A percentile compares a stretch with the other conserved stretches of the same genome.
Evolutionary conservation across 2,888 invertebrate genomes (phyloP).

Genomic region (Phasia obesa): DNA sequence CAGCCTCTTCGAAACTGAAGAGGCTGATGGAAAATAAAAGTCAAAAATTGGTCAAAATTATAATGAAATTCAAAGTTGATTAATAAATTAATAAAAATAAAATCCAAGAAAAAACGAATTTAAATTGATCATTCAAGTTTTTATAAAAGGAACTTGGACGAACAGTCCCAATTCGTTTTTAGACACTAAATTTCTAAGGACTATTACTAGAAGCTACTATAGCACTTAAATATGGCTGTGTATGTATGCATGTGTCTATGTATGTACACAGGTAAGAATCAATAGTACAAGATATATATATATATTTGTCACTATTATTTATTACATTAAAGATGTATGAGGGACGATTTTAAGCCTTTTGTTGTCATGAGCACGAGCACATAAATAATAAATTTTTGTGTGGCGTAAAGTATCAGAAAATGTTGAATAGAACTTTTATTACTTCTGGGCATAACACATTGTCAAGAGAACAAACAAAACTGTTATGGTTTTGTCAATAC

Average conservation of each 20-base stretch:
- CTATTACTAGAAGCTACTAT: too few species aligned
- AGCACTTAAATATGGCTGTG: too few species aligned
- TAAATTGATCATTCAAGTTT: neutral
- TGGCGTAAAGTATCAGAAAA: neutral
- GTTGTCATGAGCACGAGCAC: too few species aligned
- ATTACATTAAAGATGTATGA: neutral
- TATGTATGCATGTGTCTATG: too few species aligned
- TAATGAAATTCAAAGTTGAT: neutral
- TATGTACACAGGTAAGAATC: too few species aligned
- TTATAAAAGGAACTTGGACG: too few species aligned
- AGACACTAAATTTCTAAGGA: too few species aligned
- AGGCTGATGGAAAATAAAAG: constrained; percentile 12
- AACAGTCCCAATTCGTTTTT: neutral
- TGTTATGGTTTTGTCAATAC: constrained; percentile 59
- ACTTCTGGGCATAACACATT: constrained; percentile 19
- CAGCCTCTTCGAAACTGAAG: constrained; percentile 5
- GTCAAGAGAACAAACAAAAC: constrained; percentile 46
- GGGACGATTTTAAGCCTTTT: neutral
- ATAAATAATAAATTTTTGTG: neutral
- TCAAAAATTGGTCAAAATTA: neutral
- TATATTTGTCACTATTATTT: constrained; percentile 9
- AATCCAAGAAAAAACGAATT: too few species aligned
- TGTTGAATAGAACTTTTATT: too few species aligned
- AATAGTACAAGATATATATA: too few species aligned
- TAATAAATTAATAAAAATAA: constrained; percentile 21